Base-by-base conservation (phyloP, 2,888 invertebrate genomes). In the Silvanus unidentatus region DNA sequence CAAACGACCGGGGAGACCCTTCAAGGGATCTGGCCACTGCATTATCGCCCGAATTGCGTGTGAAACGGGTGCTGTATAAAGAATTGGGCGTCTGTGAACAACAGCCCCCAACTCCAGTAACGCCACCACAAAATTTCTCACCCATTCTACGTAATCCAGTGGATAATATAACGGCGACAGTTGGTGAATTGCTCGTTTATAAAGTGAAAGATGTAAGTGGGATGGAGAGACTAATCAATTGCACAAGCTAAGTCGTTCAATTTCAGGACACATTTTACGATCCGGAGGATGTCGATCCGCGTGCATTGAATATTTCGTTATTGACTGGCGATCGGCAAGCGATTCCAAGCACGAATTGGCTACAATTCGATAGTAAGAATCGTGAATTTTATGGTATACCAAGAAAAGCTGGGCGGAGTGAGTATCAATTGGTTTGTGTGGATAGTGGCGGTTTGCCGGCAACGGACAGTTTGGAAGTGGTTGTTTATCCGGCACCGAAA, bases 341-440 rank as follows among this genome's bases (percentile, higher is more conserved):
- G 39, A 74, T 91, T 16, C 79, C 81, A 4, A 62, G 77, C 0
- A 75, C 79, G 10, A 83, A 86, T 65, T 96, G 95, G 94, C 71
- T 96, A 51, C 91, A 92, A 69, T 92, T 94, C 66, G 92, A 95
- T 67, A 76, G 78, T 1, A 86, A 86, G 61, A 91, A 90, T 73
- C 87, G 90, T 62, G 91, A 90, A 73, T 88, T 96, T 72, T 90
- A 82, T 65, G 94, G 94, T 0, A 78, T 96, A 42, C 75, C 79
- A 0, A 74, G 75, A 1, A 86, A 93, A 66, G 77, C 80, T 13
- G 88, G 89, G 22, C 77, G 80, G 10, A 81, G 82, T 50, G 86
- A 86, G 58, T 93, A 90, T 64, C 83, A 88, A 56, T 72, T 93
- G 62, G 78, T 83, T 41, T 87, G 87, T 36, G 81, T 84, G 63